phyloP scores from a whole-genome alignment of 2,113 vertebrate genomes.

The Trichechus manatus region DNA sequence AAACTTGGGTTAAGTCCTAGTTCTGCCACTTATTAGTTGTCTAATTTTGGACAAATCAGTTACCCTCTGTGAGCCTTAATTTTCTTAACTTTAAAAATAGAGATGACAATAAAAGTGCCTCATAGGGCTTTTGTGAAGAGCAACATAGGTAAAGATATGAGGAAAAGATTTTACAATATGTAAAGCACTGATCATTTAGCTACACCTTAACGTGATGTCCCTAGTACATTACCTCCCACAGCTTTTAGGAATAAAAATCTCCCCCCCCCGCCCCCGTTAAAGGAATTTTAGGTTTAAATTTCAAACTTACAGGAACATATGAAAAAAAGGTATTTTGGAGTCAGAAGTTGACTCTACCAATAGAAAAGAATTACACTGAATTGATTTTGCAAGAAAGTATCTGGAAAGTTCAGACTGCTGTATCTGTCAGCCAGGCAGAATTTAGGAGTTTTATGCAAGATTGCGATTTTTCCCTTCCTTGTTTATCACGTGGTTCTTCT shows the following conservation, averaged over 20 bases:
- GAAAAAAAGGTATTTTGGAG: background rate
- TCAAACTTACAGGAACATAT: conserved; percentile 6
- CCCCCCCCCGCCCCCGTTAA: too few species aligned
- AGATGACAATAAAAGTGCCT: background rate
- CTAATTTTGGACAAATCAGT: background rate
- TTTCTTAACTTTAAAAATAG: conserved; percentile 42
- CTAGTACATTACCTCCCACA: background rate
- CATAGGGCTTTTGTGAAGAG: conserved; percentile 2
- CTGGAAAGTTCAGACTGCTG: background rate
- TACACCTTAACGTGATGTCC: background rate
- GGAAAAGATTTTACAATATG: conserved; percentile 37
- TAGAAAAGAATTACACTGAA: background rate
- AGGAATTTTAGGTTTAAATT: conserved; percentile 31
- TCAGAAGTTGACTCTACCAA: conserved; percentile 33
- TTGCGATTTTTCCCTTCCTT: background rate
- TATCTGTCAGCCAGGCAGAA: background rate
- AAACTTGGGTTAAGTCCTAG: conserved; percentile 12
- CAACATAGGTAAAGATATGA: background rate
- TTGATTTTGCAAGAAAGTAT: background rate
- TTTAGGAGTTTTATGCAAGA: background rate
- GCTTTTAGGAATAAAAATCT: conserved; percentile 36
- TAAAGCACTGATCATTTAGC: background rate
- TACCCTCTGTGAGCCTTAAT: background rate
- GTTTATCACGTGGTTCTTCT: conserved; percentile 2
- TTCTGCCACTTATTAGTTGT: conserved; percentile 40